Evolutionary conservation across 2,113 vertebrate genomes (phyloP), one percentile per base, ranked within the genome.

Genomic region (Siphamia tubifer): DNA sequence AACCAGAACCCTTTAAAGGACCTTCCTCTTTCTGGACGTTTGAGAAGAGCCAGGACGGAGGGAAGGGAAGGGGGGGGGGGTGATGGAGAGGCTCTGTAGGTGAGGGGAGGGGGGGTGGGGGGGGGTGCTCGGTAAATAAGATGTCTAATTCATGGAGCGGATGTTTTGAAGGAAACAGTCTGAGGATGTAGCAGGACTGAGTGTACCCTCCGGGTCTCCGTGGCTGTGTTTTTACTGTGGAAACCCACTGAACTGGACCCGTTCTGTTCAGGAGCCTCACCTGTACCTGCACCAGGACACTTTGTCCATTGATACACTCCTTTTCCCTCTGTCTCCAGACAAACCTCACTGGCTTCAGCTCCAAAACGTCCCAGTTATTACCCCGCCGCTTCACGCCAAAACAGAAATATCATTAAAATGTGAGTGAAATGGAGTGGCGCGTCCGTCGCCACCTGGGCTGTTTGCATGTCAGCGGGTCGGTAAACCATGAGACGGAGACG

Each of bases 91-190:
- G 45, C 6, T 10, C 3, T 8, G 44, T 13, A 0, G 45, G 31
- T 32, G 55, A 58, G 39, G 66, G 44, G 52, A 34, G 70, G 73
- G 39, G 66, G 6, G 55, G 61, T 39, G 66, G 44, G 52, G 36
- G 70, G 73, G 39, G 66, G 6, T 31, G 23, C 75, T 74, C 21
- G 25, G 83, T 74, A 87, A 92, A 92, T 91, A 91, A 92, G 83
- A 89, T 82, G 74, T 84, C 83, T 84, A 75, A 91, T 93, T 94
- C 91, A 90, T 90, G 64, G 54, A 88, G 84, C 89, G 92, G 92
- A 94, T 94, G 92, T 94, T 94, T 94, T 93, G 77, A 86, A 90
- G 92, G 92, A 94, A 94, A 90, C 82, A 76, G 68, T 57, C 84
- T 73, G 81, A 90, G 88, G 89, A 92, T 80, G 83, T 84, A 87